Evolutionary conservation across 2,113 vertebrate genomes (phyloP).

Genomic region (Gnathonemus longibarbis): DNA sequence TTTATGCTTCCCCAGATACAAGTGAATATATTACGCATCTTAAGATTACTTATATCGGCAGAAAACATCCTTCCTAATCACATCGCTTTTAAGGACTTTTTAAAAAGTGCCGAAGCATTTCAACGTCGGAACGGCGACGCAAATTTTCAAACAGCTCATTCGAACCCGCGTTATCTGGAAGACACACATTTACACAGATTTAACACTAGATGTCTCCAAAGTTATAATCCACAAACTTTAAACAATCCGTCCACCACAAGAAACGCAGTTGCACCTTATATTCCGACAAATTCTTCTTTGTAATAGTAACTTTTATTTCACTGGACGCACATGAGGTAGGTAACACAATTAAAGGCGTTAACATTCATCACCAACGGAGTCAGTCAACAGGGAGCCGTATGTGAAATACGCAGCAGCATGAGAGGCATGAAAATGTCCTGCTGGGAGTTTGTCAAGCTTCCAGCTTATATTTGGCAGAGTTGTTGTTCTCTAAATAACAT

Average conservation of each 20-base stretch:
- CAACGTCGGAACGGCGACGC: neutral
- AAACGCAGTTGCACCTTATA: neutral
- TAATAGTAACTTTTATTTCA: neutral
- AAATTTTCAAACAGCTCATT: neutral
- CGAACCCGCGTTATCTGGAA: neutral
- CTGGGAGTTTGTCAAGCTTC: neutral
- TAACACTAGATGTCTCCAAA: slow-evolving; percentile 4
- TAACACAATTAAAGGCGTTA: neutral
- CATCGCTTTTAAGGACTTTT: neutral
- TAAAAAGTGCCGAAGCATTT: neutral
- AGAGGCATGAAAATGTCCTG: neutral
- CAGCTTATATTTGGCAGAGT: neutral
- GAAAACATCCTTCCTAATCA: neutral
- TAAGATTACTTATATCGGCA: neutral
- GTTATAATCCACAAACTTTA: neutral
- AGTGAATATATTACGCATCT: neutral
- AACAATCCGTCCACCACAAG: neutral
- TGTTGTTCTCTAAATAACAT: neutral
- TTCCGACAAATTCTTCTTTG: neutral
- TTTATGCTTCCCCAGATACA: neutral
- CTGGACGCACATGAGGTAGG: neutral
- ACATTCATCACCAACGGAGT: neutral
- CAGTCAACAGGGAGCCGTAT: neutral
- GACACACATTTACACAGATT: neutral
- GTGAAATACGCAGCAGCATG: neutral